Percentiles rank a stretch among this genome's conserved stretches.
These are phyloP conservation scores for Rhinogobio ventralis DNA, from an alignment of 2,797 vertebrate genomes.

Conservation along the genomic window DNA sequence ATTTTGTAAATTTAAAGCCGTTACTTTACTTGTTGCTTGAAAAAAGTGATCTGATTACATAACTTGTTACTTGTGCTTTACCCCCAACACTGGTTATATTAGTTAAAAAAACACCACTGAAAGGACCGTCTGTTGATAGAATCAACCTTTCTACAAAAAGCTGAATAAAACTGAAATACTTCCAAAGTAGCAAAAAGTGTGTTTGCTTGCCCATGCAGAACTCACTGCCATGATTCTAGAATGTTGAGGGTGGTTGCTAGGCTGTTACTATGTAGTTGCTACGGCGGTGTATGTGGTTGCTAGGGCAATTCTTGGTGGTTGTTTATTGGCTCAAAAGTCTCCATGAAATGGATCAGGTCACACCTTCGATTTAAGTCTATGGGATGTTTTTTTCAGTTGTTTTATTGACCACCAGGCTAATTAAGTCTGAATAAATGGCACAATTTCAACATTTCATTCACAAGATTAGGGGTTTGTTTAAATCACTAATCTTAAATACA, in stretches of 20 bases:
- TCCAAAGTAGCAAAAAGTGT: background rate
- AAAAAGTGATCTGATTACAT: background rate
- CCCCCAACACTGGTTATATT: background rate
- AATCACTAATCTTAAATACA: background rate
- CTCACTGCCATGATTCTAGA: background rate
- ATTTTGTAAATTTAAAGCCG: background rate
- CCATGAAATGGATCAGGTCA: background rate
- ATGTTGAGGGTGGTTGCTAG: background rate
- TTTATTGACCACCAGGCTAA: background rate
- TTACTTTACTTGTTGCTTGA: background rate
- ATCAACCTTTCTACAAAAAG: background rate
- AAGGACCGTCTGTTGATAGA: background rate
- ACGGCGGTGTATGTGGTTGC: too few relatives aligned
- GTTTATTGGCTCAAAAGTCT: too few relatives aligned
- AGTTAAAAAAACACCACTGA: background rate
- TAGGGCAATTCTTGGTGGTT: too few relatives aligned
- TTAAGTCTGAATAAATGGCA: background rate
- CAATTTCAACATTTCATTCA: background rate
- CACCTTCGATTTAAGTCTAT: background rate
- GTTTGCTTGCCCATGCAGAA: too few relatives aligned
- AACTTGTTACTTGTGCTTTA: background rate
- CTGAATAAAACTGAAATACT: background rate
- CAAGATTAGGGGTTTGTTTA: background rate
- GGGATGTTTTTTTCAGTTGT: background rate
- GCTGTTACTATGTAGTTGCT: background rate